Evolutionary conservation across 2,797 vertebrate genomes (phyloP).

Genomic region (Lacerta agilis): DNA sequence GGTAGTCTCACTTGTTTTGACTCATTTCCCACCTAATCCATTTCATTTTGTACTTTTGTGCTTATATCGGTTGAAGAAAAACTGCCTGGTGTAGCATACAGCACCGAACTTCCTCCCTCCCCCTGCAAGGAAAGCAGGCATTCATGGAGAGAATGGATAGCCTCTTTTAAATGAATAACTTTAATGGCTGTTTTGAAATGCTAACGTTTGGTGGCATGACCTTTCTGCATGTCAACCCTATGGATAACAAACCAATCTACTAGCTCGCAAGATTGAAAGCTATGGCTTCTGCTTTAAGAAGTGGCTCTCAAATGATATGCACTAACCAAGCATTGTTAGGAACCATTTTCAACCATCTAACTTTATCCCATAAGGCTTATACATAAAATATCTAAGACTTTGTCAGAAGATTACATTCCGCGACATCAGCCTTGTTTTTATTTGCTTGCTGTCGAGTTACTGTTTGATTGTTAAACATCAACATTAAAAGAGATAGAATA

Average conservation of each 20-base stretch:
- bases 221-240: slow-evolving; percentile 68
- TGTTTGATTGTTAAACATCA: background rate
- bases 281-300: background rate
- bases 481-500: background rate
- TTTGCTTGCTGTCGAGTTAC: background rate
- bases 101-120: background rate
- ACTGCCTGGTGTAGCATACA: background rate
- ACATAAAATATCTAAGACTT: background rate
- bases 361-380: background rate
- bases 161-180: slow-evolving; percentile 60
- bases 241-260: slow-evolving; percentile 21
- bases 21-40: background rate
- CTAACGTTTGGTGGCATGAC: slow-evolving; percentile 66
- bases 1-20: background rate
- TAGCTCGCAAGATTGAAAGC: slow-evolving; percentile 10
- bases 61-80: slow-evolving; percentile 11
- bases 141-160: background rate
- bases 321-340: background rate
- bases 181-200: slow-evolving; percentile 51
- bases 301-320: slow-evolving; percentile 20
- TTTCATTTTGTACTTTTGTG: slow-evolving; percentile 23
- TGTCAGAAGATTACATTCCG: background rate
- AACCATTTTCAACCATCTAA: background rate
- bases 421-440: background rate
- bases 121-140: background rate